Evolutionary conservation across 2,797 vertebrate species (phyloP).

Genomic region (Acipenser oxyrinchus): DNA sequence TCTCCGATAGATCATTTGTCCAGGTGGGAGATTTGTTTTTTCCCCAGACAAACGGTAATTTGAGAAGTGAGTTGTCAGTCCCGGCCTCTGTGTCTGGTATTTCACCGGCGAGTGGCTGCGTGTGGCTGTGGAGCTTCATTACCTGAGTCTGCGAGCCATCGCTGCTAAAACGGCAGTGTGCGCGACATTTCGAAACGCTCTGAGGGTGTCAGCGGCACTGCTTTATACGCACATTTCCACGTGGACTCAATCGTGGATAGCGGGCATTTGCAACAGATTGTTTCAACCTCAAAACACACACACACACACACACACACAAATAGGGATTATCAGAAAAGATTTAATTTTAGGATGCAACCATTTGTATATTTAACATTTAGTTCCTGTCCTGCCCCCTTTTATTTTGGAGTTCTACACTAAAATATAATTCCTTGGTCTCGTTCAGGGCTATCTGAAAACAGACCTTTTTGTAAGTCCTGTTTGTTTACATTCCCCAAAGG

Average conservation of each 20-base stretch:
- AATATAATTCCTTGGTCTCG: too few species aligned
- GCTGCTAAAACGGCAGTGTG: not conserved
- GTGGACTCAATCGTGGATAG: not conserved
- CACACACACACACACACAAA: not conserved
- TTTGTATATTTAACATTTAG: too few species aligned
- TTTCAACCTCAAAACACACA: not conserved
- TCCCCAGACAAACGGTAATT: constrained; percentile 51
- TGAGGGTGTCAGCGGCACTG: not conserved
- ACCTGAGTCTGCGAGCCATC: constrained; percentile 7
- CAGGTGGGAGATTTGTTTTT: constrained; percentile 62
- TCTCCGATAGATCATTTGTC: constrained; percentile 67
- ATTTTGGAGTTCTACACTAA: too few species aligned
- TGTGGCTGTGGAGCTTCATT: constrained; percentile 8
- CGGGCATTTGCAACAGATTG: not conserved
- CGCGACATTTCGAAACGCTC: constrained; percentile 1
- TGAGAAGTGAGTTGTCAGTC: constrained; percentile 41
- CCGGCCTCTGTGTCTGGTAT: constrained; percentile 45
- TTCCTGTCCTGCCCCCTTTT: too few species aligned
- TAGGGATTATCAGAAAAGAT: not conserved
- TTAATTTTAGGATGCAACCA: too few species aligned
- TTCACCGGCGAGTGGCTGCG: not conserved
- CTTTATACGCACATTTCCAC: not conserved
- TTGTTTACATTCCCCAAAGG: too few species aligned
- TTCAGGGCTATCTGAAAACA: too few species aligned
- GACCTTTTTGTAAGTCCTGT: too few species aligned